These are phyloP conservation scores for Toxotes chatareus DNA, from an alignment of 2,113 vertebrate genomes.

Conservation along the genomic window DNA sequence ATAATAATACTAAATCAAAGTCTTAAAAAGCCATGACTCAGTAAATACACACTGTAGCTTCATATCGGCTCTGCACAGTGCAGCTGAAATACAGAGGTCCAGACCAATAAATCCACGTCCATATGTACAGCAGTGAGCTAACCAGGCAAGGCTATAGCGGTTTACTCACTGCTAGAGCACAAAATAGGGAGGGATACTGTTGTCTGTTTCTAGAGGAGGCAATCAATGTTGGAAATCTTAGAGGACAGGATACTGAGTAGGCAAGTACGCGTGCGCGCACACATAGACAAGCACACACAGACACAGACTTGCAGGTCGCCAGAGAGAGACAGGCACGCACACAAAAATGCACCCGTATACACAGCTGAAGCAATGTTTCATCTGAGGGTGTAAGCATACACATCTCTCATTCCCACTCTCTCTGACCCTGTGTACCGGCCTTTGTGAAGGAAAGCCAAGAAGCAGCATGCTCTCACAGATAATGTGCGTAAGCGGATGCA, in stretches of 20 bases:
- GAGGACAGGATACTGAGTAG: conserved; percentile 61
- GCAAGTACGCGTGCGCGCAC: conserved; percentile 24
- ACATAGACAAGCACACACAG: conserved; percentile 16
- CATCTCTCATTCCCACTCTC: conserved; percentile 77
- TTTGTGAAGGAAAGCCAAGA: conserved; percentile 76
- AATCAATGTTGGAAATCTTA: conserved; percentile 65
- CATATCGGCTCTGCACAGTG: conserved; percentile 14
- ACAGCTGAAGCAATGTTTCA: conserved; percentile 56
- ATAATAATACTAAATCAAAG: conserved; percentile 61
- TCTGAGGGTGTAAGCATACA: conserved; percentile 70
- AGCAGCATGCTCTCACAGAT: conserved; percentile 74
- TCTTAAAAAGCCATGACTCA: conserved; percentile 57
- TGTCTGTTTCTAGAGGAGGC: conserved; percentile 53
- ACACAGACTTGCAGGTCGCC: conserved; percentile 9
- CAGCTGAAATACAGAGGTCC: conserved; percentile 34
- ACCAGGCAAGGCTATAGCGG: conserved; percentile 25
- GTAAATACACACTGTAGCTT: conserved; percentile 40
- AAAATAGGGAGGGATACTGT: conserved; percentile 33
- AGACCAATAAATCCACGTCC: conserved; percentile 36
- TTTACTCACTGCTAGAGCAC: conserved; percentile 49
- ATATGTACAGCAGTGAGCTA: conserved; percentile 38
- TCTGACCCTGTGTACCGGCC: conserved; percentile 77
- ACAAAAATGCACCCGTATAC: conserved; percentile 32
- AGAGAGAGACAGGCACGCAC: conserved; percentile 23
- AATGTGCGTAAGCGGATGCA: conserved; percentile 79